Base-by-base conservation (phyloP, 2,888 invertebrate genomes). In the Clistopyga incitator region DNA sequence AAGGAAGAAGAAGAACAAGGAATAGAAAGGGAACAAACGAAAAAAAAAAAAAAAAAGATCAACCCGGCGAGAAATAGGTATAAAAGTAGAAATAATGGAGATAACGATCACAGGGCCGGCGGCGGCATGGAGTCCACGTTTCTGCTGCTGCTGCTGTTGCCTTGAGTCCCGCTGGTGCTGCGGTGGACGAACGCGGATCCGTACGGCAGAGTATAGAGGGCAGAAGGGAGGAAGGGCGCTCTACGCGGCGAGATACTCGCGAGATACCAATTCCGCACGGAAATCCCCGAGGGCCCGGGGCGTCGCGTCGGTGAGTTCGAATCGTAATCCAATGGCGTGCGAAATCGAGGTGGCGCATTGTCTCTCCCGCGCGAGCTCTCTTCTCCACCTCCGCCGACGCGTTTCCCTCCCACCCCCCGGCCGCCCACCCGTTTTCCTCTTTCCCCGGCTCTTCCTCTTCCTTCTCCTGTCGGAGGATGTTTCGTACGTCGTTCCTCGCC, bases 291-390 rank as follows among this genome's bases (percentile, higher is more conserved):
- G 82, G 85, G 84, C 81, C 86, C 64, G 75, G 82, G 68, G 77
- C 79, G 81, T 82, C 81, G 84, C 85, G 87, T 84, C 84, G 84
- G 78, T 78, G 84, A 81, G 86, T 90, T 90, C 86, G 87, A 89
- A 89, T 89, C 88, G 88, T 89, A 89, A 90, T 90, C 88, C 88
- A 88, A 90, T 87, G 88, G 88, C 86, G 89, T 89, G 89, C 89
- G 87, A 89, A 88, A 86, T 89, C 88, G 87, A 88, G 88, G 87
- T 85, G 85, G 85, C 71, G 78, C 84, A 87, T 87, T 85, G 86
- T 85, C 87, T 86, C 85, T 79, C 82, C 86, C 85, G 83, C 78
- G 84, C 84, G 81, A 76, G 84, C 72, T 38, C 75, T 74, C 61
- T 68, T 67, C 25, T 71, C 67, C 64, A 38, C 8, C 65, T 23